Conservation (phyloP, 2,888 invertebrate genomes). For the Chesias legatella region DNA sequence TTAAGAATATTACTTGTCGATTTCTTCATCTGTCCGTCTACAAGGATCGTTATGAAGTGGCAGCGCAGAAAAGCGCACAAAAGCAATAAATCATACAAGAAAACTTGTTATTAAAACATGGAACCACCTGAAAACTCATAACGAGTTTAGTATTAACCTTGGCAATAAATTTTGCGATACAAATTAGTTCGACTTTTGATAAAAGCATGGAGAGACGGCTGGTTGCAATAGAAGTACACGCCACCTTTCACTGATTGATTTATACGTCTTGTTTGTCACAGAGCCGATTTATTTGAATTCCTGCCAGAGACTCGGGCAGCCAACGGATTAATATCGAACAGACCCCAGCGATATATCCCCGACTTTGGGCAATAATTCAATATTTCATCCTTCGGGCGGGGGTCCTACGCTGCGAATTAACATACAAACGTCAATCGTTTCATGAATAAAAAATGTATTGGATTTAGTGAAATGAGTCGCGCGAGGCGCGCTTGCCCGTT, state of each 20-base stretch:
- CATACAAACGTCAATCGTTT: slow-evolving; percentile 81
- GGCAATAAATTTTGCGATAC: slow-evolving; percentile 73
- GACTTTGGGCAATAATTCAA: slow-evolving; percentile 78
- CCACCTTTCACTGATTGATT: slow-evolving; percentile 79
- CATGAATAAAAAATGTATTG: slow-evolving; percentile 81
- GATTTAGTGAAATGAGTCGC: slow-evolving; percentile 76
- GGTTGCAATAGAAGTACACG: slow-evolving; percentile 71
- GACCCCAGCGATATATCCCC: slow-evolving; percentile 73
- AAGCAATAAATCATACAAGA: slow-evolving; percentile 59
- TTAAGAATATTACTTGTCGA: too few species aligned
- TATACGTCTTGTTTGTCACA: slow-evolving; percentile 81
- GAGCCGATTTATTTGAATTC: slow-evolving; percentile 79
- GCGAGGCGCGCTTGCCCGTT: slow-evolving; percentile 58
- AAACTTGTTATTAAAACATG: slow-evolving; percentile 62
- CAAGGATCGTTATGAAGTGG: too few species aligned
- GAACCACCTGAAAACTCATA: slow-evolving; percentile 62
- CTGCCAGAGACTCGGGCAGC: slow-evolving; percentile 71
- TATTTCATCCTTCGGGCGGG: slow-evolving; percentile 75
- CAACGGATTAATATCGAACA: slow-evolving; percentile 78
- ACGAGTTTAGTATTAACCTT: slow-evolving; percentile 75
- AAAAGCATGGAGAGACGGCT: slow-evolving; percentile 44
- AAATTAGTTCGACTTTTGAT: slow-evolving; percentile 66
- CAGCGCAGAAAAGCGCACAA: too few species aligned
- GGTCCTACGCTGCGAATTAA: slow-evolving; percentile 76
- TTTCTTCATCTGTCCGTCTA: too few species aligned